Conservation (phyloP, 2,797 vertebrate species). For the Leucoraja ocellata region DNA sequence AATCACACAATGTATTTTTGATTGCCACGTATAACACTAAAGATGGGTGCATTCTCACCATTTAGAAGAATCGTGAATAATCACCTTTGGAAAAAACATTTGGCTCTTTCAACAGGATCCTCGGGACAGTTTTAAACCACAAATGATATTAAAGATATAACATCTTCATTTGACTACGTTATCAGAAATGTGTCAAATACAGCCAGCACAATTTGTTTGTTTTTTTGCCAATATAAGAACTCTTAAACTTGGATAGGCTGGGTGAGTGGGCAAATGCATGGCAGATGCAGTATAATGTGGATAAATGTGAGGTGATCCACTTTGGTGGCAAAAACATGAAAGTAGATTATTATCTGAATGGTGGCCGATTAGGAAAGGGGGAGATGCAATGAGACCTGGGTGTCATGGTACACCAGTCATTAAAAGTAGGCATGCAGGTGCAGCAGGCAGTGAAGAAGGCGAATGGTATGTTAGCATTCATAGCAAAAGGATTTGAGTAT, state of each 20-base stretch:
- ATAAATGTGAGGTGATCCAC: too few relatives aligned
- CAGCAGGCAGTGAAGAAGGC: too few relatives aligned
- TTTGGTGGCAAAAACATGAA: too few relatives aligned
- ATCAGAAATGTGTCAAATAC: background rate
- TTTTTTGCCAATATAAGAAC: slow-evolving; percentile 10
- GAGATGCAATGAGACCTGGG: too few relatives aligned
- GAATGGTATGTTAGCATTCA: too few relatives aligned
- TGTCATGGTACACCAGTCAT: too few relatives aligned
- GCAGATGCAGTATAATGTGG: too few relatives aligned
- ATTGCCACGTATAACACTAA: background rate
- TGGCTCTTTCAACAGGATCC: background rate
- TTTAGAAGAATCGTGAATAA: slow-evolving; percentile 22
- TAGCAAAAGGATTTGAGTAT: too few relatives aligned
- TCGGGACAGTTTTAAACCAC: background rate
- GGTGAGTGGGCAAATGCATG: too few relatives aligned
- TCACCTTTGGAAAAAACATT: background rate
- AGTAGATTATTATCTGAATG: too few relatives aligned
- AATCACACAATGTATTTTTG: background rate
- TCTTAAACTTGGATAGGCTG: background rate
- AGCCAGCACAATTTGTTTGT: background rate
- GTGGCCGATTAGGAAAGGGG: too few relatives aligned
- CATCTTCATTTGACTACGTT: background rate
- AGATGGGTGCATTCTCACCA: background rate
- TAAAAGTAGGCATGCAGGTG: too few relatives aligned
- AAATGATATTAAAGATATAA: background rate